phyloP scores from a whole-genome alignment of 2,797 vertebrate species.

The Typhlichthys subterraneus region DNA sequence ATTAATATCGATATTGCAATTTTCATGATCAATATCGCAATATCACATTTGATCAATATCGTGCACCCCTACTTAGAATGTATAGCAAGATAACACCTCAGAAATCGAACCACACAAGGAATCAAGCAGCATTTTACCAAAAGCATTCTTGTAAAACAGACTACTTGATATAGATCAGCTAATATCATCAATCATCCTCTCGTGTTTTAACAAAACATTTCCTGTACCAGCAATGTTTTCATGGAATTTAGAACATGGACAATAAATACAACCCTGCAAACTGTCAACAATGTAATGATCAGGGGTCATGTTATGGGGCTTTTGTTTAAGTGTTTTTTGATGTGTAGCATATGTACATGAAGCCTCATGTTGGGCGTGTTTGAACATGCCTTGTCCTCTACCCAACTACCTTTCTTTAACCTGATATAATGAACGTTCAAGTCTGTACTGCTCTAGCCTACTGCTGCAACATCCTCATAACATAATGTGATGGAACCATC shows the following conservation, averaged over 20 bases:
- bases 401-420: conserved; percentile 35
- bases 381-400: conserved; percentile 56
- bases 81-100: too few species aligned
- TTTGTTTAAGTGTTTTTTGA: neutral
- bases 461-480: conserved; percentile 45
- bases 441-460: conserved; percentile 9
- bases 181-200: neutral
- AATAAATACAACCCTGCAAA: neutral
- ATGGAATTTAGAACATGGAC: neutral
- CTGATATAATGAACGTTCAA: neutral
- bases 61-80: conserved; percentile 26
- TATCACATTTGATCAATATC: too few species aligned
- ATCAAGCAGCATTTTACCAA: conserved; percentile 23
- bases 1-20: too few species aligned
- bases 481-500: conserved; percentile 36
- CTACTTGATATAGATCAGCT: conserved; percentile 3
- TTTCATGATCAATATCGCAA: too few species aligned
- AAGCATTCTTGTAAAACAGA: conserved; percentile 12
- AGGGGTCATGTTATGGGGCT: neutral
- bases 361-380: conserved; percentile 52
- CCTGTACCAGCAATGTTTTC: neutral
- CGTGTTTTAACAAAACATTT: neutral
- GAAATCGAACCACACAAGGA: neutral
- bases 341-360: conserved; percentile 18
- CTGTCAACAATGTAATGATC: conserved; percentile 1